Evolutionary conservation across 53 echinoderm and acorn worm genomes (phyloP).

Genomic region (Luidia sarsii): DNA sequence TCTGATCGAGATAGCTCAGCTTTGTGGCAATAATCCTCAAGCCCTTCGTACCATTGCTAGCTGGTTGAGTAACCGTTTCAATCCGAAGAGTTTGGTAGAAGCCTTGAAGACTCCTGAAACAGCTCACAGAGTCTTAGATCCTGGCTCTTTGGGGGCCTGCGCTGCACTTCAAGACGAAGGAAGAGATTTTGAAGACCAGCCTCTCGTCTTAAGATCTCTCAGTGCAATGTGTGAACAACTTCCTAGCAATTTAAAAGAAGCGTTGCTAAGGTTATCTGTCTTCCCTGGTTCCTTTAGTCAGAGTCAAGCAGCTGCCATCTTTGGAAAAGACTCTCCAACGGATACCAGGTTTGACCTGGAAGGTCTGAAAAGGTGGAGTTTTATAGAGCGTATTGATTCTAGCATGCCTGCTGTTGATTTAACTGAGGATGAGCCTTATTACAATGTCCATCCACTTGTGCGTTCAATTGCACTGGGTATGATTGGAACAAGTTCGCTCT

Average conservation of each 20-base stretch:
- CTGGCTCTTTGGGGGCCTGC: constrained; percentile 25
- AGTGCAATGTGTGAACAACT: constrained; percentile 55
- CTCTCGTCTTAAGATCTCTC: constrained; percentile 51
- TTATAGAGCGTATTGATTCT: constrained; percentile 26
- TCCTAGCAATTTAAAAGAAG: constrained; percentile 42
- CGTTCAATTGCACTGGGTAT: constrained; percentile 67
- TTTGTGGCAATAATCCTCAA: constrained; percentile 85
- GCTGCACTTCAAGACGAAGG: constrained; percentile 27
- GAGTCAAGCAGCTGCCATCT: constrained; percentile 29
- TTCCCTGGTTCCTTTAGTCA: constrained; percentile 67
- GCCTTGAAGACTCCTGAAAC: constrained; percentile 56
- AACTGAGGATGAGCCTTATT: constrained; percentile 29
- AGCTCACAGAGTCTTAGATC: constrained; percentile 52
- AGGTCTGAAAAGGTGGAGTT: constrained; percentile 55
- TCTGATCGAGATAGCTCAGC: constrained; percentile 61
- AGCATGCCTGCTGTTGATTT: constrained; percentile 4
- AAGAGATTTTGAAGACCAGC: constrained; percentile 46
- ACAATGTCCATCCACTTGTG: constrained; percentile 81
- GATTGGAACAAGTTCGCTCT: constrained; percentile 30
- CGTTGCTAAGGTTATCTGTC: constrained; percentile 65
- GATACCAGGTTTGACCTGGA: constrained; percentile 57
- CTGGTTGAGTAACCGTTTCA: constrained; percentile 65
- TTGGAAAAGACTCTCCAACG: constrained; percentile 44
- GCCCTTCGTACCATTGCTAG: constrained; percentile 85
- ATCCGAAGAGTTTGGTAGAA: constrained; percentile 60